A percentile compares a stretch with the other conserved stretches of the same genome.
Conservation (phyloP, 1,140 invertebrate species). For the Aphis craccivora region DNA sequence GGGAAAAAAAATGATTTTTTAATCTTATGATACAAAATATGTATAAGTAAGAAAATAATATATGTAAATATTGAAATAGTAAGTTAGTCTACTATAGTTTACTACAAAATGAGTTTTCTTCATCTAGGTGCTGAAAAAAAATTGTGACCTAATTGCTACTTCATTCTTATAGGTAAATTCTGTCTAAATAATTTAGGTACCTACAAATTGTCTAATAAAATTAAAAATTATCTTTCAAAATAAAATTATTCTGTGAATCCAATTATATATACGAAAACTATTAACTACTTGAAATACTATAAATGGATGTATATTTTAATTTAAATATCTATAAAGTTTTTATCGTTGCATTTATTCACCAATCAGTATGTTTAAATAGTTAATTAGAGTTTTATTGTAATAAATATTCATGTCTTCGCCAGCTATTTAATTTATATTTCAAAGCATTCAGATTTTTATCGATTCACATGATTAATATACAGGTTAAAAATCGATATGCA, state of each 20-base stretch:
- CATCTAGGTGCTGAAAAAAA: neutral
- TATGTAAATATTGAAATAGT: neutral
- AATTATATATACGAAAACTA: no score
- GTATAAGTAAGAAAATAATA: neutral
- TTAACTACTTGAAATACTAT: neutral
- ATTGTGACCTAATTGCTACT: neutral
- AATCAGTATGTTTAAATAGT: neutral
- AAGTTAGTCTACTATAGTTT: no score
- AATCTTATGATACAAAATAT: neutral
- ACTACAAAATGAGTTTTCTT: neutral
- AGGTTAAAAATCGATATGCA: neutral
- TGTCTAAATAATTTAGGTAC: neutral
- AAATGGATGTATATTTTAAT: neutral
- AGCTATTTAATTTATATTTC: neutral
- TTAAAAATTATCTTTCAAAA: no score
- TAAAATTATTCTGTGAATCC: no score
- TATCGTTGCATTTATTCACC: neutral
- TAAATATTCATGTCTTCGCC: neutral
- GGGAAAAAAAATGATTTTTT: neutral
- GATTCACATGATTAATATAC: neutral
- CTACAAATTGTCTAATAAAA: neutral
- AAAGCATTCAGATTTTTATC: neutral
- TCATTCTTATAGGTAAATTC: neutral
- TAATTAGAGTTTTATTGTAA: neutral
- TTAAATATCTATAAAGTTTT: neutral